Conservation (phyloP, 2,113 vertebrate genomes). For the Corythoichthys haematopterus region DNA sequence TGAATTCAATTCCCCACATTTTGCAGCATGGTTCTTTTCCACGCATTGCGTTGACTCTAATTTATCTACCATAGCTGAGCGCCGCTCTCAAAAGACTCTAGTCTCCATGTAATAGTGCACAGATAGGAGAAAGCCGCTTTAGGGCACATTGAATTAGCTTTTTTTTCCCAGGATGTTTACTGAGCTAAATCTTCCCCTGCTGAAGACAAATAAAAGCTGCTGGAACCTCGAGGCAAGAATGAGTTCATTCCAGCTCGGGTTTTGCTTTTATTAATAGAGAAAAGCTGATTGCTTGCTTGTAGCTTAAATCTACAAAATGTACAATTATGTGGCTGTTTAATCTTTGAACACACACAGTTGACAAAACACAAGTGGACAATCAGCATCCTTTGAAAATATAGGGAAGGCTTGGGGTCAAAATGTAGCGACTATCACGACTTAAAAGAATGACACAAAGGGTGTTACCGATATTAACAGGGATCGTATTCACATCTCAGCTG, state of each 20-base stretch:
- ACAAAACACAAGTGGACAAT: not conserved
- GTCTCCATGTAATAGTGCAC: constrained; percentile 27
- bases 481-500: not conserved
- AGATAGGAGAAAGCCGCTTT: constrained; percentile 19
- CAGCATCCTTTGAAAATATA: not conserved
- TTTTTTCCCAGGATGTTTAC: constrained; percentile 8
- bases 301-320: not conserved
- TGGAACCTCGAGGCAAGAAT: constrained; percentile 1
- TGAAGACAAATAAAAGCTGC: constrained; percentile 1
- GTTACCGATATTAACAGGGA: not conserved
- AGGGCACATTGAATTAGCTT: constrained; percentile 5
- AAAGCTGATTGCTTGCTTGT: not conserved
- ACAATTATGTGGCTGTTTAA: not conserved
- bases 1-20: constrained; percentile 29
- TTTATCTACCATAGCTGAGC: constrained; percentile 49
- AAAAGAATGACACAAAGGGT: not conserved
- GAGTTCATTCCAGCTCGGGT: not conserved
- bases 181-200: constrained; percentile 8
- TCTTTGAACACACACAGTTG: not conserved
- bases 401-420: not conserved
- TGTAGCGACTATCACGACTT: not conserved
- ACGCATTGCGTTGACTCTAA: constrained; percentile 23
- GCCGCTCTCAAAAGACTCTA: constrained; percentile 22
- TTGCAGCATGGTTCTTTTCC: constrained; percentile 21
- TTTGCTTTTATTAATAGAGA: constrained; percentile 7